phyloP scores from a whole-genome alignment of 2,797 vertebrate genomes.

The Sphaeramia orbicularis region DNA sequence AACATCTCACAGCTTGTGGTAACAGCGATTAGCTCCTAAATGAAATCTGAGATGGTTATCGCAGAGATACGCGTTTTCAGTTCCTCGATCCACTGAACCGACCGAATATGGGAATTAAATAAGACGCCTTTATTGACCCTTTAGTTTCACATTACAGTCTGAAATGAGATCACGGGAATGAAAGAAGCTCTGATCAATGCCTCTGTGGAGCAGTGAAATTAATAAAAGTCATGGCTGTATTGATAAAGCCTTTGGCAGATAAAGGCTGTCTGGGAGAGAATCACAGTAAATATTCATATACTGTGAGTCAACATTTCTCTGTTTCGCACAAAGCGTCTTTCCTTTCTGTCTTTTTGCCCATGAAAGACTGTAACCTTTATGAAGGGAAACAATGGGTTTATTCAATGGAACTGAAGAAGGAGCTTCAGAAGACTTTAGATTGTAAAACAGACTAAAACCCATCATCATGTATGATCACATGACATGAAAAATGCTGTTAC shows the following conservation, averaged over 20 bases:
- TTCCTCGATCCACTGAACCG: slow-evolving; percentile 51
- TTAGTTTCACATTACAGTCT: slow-evolving; percentile 78
- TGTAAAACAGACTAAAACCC: too few species aligned
- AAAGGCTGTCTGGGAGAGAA: slow-evolving; percentile 31
- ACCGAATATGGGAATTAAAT: slow-evolving; percentile 66
- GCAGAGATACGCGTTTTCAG: slow-evolving; percentile 37
- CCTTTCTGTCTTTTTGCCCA: not conserved
- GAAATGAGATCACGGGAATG: slow-evolving; percentile 76
- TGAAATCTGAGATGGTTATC: slow-evolving; percentile 68
- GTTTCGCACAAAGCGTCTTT: slow-evolving; percentile 10
- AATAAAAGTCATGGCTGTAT: slow-evolving; percentile 75
- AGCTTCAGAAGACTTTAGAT: too few species aligned
- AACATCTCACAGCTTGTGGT: slow-evolving; percentile 27
- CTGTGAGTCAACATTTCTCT: slow-evolving; percentile 12
- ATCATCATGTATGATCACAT: too few species aligned
- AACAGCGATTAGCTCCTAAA: slow-evolving; percentile 35
- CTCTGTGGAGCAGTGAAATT: slow-evolving; percentile 68
- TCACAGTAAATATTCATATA: slow-evolving; percentile 31
- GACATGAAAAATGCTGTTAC: too few species aligned
- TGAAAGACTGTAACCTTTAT: slow-evolving; percentile 20
- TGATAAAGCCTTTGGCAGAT: slow-evolving; percentile 66
- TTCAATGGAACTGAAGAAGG: too few species aligned
- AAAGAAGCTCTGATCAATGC: slow-evolving; percentile 71
- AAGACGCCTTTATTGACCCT: slow-evolving; percentile 77
- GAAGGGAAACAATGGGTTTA: slow-evolving; percentile 1